These are phyloP conservation scores for Laterallus jamaicensis DNA, from an alignment of 2,113 vertebrate genomes.

Conservation along the genomic window DNA sequence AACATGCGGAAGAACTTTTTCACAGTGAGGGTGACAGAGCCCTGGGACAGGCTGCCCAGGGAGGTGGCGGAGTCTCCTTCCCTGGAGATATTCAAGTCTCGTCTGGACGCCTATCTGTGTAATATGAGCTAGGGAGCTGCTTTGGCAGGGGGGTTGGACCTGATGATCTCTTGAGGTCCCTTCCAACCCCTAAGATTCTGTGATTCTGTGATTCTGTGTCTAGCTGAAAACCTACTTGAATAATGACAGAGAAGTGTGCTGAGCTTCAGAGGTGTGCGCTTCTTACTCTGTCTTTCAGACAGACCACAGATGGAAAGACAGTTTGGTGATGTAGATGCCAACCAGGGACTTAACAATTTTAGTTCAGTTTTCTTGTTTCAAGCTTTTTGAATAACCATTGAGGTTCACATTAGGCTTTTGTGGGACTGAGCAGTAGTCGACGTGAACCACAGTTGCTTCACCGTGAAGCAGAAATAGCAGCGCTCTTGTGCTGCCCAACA, in stretches of 20 bases:
- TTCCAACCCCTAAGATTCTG: no score
- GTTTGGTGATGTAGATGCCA: neutral
- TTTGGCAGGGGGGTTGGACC: no score
- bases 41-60: no score
- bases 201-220: neutral
- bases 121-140: no score
- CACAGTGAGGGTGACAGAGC: no score
- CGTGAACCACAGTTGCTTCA: neutral
- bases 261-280: neutral
- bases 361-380: neutral
- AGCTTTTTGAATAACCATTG: neutral
- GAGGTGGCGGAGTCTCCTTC: no score
- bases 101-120: no score
- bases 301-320: neutral
- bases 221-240: neutral
- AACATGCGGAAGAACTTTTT: no score
- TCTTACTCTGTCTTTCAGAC: neutral
- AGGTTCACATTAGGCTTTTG: neutral
- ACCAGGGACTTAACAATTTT: neutral
- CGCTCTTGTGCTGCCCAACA: neutral
- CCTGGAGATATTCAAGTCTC: no score
- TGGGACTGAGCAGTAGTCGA: neutral
- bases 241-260: neutral
- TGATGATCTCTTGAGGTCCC: no score
- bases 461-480: neutral